Percentiles rank a stretch among this genome's conserved stretches.
Conservation (phyloP, 1,140 invertebrate genomes). For the Pemphigus obesinymphae region DNA sequence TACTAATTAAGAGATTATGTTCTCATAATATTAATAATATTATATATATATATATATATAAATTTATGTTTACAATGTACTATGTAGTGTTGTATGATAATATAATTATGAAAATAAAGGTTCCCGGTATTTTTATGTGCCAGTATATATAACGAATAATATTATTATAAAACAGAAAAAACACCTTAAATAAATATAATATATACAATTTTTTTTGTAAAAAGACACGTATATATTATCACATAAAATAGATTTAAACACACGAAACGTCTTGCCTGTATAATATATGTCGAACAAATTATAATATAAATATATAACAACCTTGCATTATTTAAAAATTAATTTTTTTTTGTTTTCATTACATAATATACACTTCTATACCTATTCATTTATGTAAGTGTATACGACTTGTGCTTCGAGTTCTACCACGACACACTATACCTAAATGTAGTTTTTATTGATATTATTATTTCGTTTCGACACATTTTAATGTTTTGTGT, state of each 20-base stretch:
- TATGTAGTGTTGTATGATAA: slow-evolving; percentile 18
- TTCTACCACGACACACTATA: too few relatives aligned
- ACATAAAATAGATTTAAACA: neutral
- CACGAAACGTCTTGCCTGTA: neutral
- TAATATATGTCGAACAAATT: neutral
- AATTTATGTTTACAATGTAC: neutral
- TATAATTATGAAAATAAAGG: slow-evolving; percentile 31
- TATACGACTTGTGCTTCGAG: too few relatives aligned
- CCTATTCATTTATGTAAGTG: too few relatives aligned
- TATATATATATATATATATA: neutral
- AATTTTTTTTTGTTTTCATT: neutral
- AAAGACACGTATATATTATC: neutral
- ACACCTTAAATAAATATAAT: neutral
- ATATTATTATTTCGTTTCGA: too few relatives aligned
- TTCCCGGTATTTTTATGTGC: slow-evolving; percentile 36
- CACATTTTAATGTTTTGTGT: too few relatives aligned
- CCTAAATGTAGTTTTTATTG: too few relatives aligned
- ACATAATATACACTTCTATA: too few relatives aligned
- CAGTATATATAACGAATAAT: neutral
- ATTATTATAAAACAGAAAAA: neutral
- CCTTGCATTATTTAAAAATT: neutral
- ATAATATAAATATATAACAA: neutral
- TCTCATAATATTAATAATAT: neutral
- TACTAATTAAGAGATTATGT: slow-evolving; percentile 24
- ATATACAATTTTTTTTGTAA: neutral